Conservation (phyloP, 2,797 vertebrate species). For the Rhabdomys pumilio region DNA sequence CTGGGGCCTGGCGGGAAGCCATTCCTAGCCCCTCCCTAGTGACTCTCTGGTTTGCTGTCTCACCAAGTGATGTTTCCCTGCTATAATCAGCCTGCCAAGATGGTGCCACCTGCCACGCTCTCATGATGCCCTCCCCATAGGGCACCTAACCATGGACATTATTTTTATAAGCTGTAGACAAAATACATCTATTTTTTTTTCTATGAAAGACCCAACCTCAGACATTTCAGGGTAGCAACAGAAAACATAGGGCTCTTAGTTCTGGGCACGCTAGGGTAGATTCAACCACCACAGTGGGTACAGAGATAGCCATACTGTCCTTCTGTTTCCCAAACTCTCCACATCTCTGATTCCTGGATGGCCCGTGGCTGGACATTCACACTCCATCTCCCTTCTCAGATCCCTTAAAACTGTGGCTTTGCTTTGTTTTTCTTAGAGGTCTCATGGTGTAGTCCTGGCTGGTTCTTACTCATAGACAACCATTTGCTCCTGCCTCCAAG, state of each 20-base stretch:
- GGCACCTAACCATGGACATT: not conserved
- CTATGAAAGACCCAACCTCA: not conserved
- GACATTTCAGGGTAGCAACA: not conserved
- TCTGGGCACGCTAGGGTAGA: not conserved
- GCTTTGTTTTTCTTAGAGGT: not conserved
- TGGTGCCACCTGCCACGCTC: too few species aligned
- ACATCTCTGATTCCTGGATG: conserved; percentile 13
- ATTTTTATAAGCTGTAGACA: not conserved
- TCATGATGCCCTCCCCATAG: not conserved
- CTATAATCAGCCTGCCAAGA: not conserved
- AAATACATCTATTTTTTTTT: conserved; percentile 12
- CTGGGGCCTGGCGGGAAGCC: not conserved
- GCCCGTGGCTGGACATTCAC: not conserved
- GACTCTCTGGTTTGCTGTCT: not conserved
- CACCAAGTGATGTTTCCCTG: not conserved
- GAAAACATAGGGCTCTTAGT: not conserved
- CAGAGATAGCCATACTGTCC: not conserved
- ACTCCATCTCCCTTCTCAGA: not conserved
- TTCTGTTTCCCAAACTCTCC: not conserved
- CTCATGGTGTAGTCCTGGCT: not conserved
- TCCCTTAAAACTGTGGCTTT: not conserved
- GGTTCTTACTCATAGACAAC: not conserved
- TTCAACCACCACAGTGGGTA: not conserved
- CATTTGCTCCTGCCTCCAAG: too few species aligned
- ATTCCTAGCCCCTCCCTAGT: not conserved